Evolutionary conservation across 1,140 invertebrate species (phyloP), one percentile per base, ranked within the genome.

Genomic region (Acromyrmex heyeri): DNA sequence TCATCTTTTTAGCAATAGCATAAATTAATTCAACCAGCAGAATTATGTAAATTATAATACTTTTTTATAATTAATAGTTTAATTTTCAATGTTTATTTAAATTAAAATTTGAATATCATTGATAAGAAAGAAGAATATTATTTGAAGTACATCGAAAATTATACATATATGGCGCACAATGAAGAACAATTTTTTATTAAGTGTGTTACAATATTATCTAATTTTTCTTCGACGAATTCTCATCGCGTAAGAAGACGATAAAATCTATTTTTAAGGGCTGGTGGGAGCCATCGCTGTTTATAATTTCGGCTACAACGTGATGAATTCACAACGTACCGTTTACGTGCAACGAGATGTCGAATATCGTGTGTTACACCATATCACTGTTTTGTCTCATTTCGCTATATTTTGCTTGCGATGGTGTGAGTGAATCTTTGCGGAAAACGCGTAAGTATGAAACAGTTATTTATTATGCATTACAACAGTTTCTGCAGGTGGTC

Each of bases 211-310:
- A 21, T 38, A 18, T 55, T 16, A 62, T 14, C 38, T 30, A 61
- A 81, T 70, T 70, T 81, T 57, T 83, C 44, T 50, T 50, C 24
- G 10, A 18, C 16, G 38, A 18, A 2, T n/a, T 57, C 59, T 50
- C 24, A 75, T 61, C 24, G 14, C 14, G 48, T 6, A 27, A 73
- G 57, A 62, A 83, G 64, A 48, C 12, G 44, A 27, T 55, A 65
- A 64, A 85, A 86, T 88, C 72, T 89, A 89, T 89, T 88, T 89
- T 85, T 88, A 70, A 16, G 27, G 8, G 0, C 6, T 5, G 21
- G 3, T 48, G 44, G 62, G 70, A 70, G 27, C 18, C 12, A 82
- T 18, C 12, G 55, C 21, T 50, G 10, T 48, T 61, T n/a, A 3
- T 50, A 57, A 86, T 79, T 89, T 86, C n/a, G n/a, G 48, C 27